phyloP scores from a whole-genome alignment of 2,888 invertebrate genomes.

The Drosophila formosana region DNA sequence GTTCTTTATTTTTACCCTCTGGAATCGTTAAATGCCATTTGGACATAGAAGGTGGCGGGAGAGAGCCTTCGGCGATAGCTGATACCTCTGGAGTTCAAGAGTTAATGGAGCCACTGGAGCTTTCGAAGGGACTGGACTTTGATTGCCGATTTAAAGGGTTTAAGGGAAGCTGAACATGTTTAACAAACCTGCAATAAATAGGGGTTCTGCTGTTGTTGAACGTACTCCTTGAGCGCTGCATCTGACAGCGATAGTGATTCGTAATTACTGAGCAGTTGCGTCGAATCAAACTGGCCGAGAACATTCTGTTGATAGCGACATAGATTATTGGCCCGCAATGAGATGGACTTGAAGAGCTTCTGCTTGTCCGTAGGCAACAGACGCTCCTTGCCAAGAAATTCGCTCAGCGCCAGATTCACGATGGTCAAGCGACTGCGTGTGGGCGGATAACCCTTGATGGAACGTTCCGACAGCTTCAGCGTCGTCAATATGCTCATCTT shows the following conservation, averaged over 20 bases:
- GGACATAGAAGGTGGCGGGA: no score
- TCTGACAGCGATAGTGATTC: conserved; percentile 87
- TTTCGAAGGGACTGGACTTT: not conserved
- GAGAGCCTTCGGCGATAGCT: no score
- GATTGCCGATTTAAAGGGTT: not conserved
- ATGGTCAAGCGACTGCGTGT: conserved; percentile 43
- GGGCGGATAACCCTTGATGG: conserved; percentile 54
- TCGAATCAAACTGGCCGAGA: conserved; percentile 89
- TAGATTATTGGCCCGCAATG: conserved; percentile 89
- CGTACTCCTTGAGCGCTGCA: conserved; percentile 90
- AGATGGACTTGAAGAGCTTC: conserved; percentile 87
- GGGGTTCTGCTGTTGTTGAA: conserved; percentile 89
- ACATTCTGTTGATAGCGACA: conserved; percentile 87
- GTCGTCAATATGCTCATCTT: conserved; percentile 60
- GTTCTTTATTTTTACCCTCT: no score
- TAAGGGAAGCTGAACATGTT: no score
- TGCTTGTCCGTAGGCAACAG: conserved; percentile 87
- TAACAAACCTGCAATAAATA: conserved; percentile 75
- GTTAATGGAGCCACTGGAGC: no score
- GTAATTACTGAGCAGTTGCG: conserved; percentile 93
- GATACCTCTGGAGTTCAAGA: no score
- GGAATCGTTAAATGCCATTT: no score
- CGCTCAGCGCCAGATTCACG: conserved; percentile 53
- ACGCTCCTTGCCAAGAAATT: conserved; percentile 83
- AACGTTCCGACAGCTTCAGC: conserved; percentile 58